These are phyloP conservation scores for Ophiodon elongatus DNA, from an alignment of 2,113 vertebrate species.

Conservation along the genomic window DNA sequence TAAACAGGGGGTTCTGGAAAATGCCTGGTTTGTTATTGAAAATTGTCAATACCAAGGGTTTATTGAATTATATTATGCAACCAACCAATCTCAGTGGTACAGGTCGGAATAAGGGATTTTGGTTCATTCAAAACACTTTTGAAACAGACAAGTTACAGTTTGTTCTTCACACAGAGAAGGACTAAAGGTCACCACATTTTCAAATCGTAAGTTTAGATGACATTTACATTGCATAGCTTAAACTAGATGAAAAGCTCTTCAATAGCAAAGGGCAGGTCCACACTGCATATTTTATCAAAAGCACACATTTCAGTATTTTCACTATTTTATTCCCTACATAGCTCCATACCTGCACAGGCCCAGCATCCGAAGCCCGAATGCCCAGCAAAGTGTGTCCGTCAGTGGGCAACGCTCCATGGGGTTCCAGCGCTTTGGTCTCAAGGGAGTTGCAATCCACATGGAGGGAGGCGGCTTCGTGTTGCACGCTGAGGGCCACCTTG, in stretches of 20 bases:
- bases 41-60: slow-evolving; percentile 1
- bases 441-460: slow-evolving; percentile 92
- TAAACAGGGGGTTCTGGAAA: not conserved
- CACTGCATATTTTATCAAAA: slow-evolving; percentile 8
- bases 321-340: not conserved
- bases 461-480: slow-evolving; percentile 81
- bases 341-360: slow-evolving; percentile 83
- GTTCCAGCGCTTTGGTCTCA: slow-evolving; percentile 88
- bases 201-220: slow-evolving; percentile 30
- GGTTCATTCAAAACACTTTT: slow-evolving; percentile 22
- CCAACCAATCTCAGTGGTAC: not conserved
- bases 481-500: slow-evolving; percentile 90
- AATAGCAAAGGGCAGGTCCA: not conserved
- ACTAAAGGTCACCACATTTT: slow-evolving; percentile 42
- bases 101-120: not conserved
- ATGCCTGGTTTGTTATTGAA: not conserved
- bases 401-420: slow-evolving; percentile 57
- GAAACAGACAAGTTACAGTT: slow-evolving; percentile 4
- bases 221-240: slow-evolving; percentile 45
- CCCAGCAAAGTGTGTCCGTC: slow-evolving; percentile 90
- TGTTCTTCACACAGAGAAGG: slow-evolving; percentile 13
- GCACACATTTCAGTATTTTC: not conserved
- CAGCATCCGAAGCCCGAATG: slow-evolving; percentile 85
- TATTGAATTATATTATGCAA: slow-evolving; percentile 16
- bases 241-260: slow-evolving; percentile 24